Percentiles rank a stretch among this genome's conserved stretches.
These are phyloP conservation scores for Megalops cyprinoides DNA, from an alignment of 2,797 vertebrate genomes.

Conservation along the genomic window DNA sequence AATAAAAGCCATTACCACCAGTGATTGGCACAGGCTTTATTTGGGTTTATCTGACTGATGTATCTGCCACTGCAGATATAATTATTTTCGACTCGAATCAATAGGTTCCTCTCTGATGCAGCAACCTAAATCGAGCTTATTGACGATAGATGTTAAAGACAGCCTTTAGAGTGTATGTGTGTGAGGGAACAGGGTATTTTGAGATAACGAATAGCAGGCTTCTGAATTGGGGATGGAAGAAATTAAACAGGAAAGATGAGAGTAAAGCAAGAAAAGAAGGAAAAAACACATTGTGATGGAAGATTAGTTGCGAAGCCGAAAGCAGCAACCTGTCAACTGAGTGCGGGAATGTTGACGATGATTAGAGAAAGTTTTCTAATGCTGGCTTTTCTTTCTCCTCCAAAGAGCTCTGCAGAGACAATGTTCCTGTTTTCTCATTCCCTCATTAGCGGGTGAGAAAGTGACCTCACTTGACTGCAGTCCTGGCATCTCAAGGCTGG, in stretches of 20 bases:
- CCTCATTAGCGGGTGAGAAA: too few relatives aligned
- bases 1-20: too few relatives aligned
- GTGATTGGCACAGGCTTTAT: conserved; percentile 9
- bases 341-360: too few relatives aligned
- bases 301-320: neutral
- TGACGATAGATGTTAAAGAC: conserved; percentile 12
- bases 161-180: neutral
- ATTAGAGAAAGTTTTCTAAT: neutral
- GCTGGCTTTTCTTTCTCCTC: neutral
- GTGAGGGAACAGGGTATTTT: neutral
- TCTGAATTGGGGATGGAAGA: neutral
- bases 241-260: neutral
- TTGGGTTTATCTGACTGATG: neutral
- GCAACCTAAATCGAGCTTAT: conserved; percentile 3
- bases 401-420: too few relatives aligned
- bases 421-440: too few relatives aligned
- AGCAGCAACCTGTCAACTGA: too few relatives aligned
- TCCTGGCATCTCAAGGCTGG: too few relatives aligned
- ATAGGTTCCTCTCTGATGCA: conserved; percentile 10
- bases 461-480: too few relatives aligned
- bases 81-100: conserved; percentile 12
- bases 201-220: neutral
- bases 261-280: too few relatives aligned
- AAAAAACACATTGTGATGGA: neutral
- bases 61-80: neutral